Evolutionary conservation across 2,888 invertebrate species (phyloP).

Genomic region (Pediacus dermestoides): DNA sequence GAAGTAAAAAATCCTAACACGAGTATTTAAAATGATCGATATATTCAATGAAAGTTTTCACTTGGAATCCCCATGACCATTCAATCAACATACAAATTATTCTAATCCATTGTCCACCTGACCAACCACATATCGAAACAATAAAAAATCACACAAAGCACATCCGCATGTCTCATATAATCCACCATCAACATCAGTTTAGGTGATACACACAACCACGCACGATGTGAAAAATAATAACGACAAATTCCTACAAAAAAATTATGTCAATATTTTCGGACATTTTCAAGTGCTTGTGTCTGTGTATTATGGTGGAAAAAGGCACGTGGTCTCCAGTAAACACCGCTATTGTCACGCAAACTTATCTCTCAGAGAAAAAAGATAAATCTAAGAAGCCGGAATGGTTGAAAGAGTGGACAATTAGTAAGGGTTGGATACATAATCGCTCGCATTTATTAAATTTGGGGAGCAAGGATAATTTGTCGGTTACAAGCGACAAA

Average conservation of each 20-base stretch:
- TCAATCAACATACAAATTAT: too few species aligned
- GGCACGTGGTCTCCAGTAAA: slow-evolving; percentile 42
- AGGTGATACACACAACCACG: slow-evolving; percentile 14
- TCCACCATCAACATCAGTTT: slow-evolving; percentile 16
- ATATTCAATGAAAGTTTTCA: too few species aligned
- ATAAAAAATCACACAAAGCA: slow-evolving; percentile 28
- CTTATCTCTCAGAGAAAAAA: slow-evolving; percentile 6
- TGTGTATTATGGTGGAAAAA: slow-evolving; percentile 41
- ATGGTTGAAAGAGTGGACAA: slow-evolving; percentile 50
- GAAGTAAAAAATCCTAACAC: too few species aligned
- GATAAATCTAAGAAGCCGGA: slow-evolving; percentile 36
- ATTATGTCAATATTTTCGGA: slow-evolving; percentile 21
- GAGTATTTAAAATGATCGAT: too few species aligned
- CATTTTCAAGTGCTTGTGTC: slow-evolving; percentile 39
- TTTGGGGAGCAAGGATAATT: slow-evolving; percentile 24
- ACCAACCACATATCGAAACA: too few species aligned
- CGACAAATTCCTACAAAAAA: too few species aligned
- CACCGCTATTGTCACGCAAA: slow-evolving; percentile 9
- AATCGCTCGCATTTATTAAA: slow-evolving; percentile 44
- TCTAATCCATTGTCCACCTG: too few species aligned
- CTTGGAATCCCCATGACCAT: too few species aligned
- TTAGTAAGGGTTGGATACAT: slow-evolving; percentile 50
- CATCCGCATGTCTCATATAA: slow-evolving; percentile 32
- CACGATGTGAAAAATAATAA: too few species aligned
- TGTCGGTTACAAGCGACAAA: slow-evolving; percentile 9